phyloP scores from a whole-genome alignment of 2,888 invertebrate genomes.

The Hirtodrosophila confusa region DNA sequence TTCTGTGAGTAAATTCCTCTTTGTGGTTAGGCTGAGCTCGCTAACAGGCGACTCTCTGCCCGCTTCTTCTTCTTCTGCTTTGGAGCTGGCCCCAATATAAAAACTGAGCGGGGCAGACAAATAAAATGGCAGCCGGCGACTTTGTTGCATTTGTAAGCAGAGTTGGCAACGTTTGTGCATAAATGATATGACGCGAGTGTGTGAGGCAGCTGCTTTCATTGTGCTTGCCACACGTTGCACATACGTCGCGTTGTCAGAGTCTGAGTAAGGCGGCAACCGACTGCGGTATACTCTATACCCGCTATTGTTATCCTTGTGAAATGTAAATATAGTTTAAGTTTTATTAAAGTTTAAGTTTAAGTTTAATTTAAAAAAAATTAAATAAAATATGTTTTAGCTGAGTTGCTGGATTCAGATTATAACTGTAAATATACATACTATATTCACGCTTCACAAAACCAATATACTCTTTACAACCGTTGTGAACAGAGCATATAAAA shows the following conservation, averaged over 20 bases:
- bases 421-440: too few species aligned
- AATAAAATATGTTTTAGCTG: too few species aligned
- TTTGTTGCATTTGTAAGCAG: constrained; percentile 62
- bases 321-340: too few species aligned
- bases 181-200: constrained; percentile 61
- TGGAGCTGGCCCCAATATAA: not conserved
- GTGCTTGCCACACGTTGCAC: constrained; percentile 66
- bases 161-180: constrained; percentile 78
- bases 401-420: too few species aligned
- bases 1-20: constrained; percentile 37
- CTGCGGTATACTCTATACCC: too few species aligned
- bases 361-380: too few species aligned
- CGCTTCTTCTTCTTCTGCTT: not conserved
- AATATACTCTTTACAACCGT: too few species aligned
- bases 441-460: too few species aligned
- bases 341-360: too few species aligned
- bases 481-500: constrained; percentile 10
- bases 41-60: constrained; percentile 31
- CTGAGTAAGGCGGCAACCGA: constrained; percentile 10
- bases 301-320: too few species aligned
- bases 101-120: constrained; percentile 38
- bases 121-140: constrained; percentile 62
- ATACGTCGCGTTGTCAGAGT: constrained; percentile 63
- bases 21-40: constrained; percentile 52
- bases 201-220: constrained; percentile 43